phyloP scores from a whole-genome alignment of 2,888 invertebrate genomes.

The Stenolophus ochropezus region DNA sequence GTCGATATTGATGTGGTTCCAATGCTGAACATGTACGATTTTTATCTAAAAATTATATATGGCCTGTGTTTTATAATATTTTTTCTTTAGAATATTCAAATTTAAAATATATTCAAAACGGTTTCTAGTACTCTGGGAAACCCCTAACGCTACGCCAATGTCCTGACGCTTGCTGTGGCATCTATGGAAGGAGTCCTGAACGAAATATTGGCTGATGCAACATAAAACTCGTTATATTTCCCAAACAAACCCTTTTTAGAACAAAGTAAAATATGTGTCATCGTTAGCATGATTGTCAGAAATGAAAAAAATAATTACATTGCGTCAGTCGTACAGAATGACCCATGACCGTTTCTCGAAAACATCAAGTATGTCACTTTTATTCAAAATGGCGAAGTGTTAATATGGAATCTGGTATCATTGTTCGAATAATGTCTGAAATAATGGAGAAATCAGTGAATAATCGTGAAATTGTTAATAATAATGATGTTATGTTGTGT shows the following conservation, averaged over 20 bases:
- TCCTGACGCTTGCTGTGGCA: not conserved
- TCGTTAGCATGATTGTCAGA: conserved; percentile 12
- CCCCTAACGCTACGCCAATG: not conserved
- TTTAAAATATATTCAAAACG: too few species aligned
- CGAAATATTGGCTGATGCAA: conserved; percentile 50
- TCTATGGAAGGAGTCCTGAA: not conserved
- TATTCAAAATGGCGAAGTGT: conserved; percentile 53
- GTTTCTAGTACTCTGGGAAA: too few species aligned
- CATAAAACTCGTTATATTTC: conserved; percentile 14
- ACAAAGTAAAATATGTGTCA: conserved; percentile 23
- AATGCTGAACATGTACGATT: too few species aligned
- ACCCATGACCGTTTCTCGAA: conserved; percentile 25
- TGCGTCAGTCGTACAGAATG: not conserved
- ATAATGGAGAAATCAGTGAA: conserved; percentile 59
- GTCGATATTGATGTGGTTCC: too few species aligned
- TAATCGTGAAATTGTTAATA: conserved; percentile 29
- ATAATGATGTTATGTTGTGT: conserved; percentile 52
- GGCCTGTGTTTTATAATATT: too few species aligned
- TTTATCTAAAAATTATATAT: too few species aligned
- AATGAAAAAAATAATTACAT: not conserved
- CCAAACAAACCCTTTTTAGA: not conserved
- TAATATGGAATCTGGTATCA: conserved; percentile 36
- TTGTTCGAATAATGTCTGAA: conserved; percentile 43
- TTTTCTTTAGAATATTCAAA: too few species aligned
- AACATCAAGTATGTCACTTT: conserved; percentile 32